phyloP scores from a whole-genome alignment of 2,888 invertebrate species.

The Drosophila limbata region DNA sequence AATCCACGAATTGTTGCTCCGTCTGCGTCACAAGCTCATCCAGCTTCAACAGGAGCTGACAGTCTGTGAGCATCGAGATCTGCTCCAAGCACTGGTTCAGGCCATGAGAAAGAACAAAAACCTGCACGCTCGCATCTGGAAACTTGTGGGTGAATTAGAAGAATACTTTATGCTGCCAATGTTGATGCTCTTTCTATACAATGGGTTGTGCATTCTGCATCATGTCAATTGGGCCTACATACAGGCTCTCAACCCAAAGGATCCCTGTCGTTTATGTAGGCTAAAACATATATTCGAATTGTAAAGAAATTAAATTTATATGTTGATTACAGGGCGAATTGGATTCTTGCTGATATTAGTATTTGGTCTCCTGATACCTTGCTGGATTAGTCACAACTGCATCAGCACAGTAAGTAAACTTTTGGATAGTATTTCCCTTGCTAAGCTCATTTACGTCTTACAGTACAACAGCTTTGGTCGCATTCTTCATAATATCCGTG shows the following conservation, averaged over 20 bases:
- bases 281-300: background rate
- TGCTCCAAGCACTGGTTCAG: constrained; percentile 49
- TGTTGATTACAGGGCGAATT: constrained; percentile 56
- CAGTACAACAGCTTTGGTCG: constrained; percentile 72
- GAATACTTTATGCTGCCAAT: constrained; percentile 71
- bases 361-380: constrained; percentile 66
- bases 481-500: constrained; percentile 70
- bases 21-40: constrained; percentile 53
- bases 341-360: constrained; percentile 39
- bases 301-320: background rate
- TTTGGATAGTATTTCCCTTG: background rate
- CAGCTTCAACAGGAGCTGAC: constrained; percentile 55
- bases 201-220: constrained; percentile 66
- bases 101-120: constrained; percentile 71
- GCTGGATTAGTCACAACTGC: constrained; percentile 73
- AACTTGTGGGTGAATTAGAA: constrained; percentile 65
- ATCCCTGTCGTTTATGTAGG: constrained; percentile 54
- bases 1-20: constrained; percentile 62
- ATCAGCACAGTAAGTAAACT: constrained; percentile 63
- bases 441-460: background rate
- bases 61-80: constrained; percentile 14
- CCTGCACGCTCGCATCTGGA: constrained; percentile 70
- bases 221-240: constrained; percentile 78
- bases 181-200: constrained; percentile 64
- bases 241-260: constrained; percentile 21